Conservation (phyloP, 2,888 invertebrate species). For the Cacoxenus indagator region DNA sequence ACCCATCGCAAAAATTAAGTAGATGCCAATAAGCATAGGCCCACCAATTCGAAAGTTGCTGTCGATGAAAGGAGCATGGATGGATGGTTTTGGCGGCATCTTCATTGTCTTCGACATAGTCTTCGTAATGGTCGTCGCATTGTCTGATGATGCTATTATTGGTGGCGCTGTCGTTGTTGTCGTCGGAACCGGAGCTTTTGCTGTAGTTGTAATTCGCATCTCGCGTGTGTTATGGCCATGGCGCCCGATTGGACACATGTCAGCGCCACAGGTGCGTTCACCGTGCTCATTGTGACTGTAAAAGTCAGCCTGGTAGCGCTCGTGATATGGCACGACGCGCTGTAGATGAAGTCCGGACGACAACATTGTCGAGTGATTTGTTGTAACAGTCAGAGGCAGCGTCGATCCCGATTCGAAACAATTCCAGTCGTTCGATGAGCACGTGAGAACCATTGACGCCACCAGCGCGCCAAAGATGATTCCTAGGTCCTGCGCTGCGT, state of each 20-base stretch:
- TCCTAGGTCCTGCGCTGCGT: conserved; percentile 74
- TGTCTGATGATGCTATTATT: neutral
- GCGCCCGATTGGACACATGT: conserved; percentile 72
- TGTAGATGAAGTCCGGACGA: conserved; percentile 30
- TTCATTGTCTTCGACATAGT: neutral
- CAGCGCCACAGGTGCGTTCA: conserved; percentile 74
- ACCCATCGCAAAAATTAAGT: conserved; percentile 70
- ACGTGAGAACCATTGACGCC: conserved; percentile 71
- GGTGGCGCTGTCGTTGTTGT: conserved; percentile 18
- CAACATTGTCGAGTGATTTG: neutral
- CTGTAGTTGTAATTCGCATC: conserved; percentile 9
- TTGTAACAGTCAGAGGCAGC: conserved; percentile 9
- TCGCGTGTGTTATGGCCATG: conserved; percentile 34
- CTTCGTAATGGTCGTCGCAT: neutral
- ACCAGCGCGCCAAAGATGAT: conserved; percentile 73
- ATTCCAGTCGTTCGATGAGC: conserved; percentile 65
- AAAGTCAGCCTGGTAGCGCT: conserved; percentile 70
- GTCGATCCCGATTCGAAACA: conserved; percentile 44
- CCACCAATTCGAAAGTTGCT: conserved; percentile 57
- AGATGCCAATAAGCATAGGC: conserved; percentile 62
- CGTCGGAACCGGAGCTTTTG: conserved; percentile 17
- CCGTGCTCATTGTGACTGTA: conserved; percentile 73
- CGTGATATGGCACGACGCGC: conserved; percentile 42
- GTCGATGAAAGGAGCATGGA: conserved; percentile 61
- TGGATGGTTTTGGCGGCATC: conserved; percentile 33